Conservation (phyloP, 2,888 invertebrate genomes). For the Lasioglossum zephyrum region DNA sequence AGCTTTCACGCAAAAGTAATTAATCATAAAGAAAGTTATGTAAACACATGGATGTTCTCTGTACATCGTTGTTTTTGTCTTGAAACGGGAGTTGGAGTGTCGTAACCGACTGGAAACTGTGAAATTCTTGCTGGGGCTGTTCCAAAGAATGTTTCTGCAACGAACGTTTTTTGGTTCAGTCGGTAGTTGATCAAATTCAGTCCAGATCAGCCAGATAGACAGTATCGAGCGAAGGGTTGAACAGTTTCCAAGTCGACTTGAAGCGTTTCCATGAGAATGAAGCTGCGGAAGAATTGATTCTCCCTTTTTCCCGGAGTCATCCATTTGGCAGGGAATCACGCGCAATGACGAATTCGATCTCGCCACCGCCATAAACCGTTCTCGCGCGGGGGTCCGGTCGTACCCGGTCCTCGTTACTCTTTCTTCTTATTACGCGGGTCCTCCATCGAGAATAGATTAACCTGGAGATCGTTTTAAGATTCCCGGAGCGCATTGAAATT, state of each 20-base stretch:
- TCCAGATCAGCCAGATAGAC: not conserved
- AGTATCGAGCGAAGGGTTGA: not conserved
- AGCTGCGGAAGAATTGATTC: not conserved
- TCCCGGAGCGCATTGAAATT: conserved; percentile 50
- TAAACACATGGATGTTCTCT: no score
- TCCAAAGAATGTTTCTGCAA: no score
- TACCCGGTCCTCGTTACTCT: conserved; percentile 3
- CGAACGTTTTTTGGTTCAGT: no score
- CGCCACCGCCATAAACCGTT: not conserved
- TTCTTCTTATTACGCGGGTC: conserved; percentile 22
- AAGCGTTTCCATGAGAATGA: not conserved
- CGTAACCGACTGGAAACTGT: no score
- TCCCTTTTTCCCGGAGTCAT: not conserved
- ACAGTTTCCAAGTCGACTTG: not conserved
- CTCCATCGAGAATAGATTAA: conserved; percentile 40
- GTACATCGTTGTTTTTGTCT: no score
- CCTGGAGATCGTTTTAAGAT: conserved; percentile 45
- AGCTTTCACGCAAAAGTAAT: no score
- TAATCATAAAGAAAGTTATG: no score
- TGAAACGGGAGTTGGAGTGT: no score
- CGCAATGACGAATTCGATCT: not conserved
- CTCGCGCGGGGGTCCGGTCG: not conserved
- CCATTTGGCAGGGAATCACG: not conserved
- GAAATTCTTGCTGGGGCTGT: no score
- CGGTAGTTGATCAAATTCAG: no score